Base-by-base conservation (phyloP, 2,113 vertebrate species). In the Okapia johnstoni region DNA sequence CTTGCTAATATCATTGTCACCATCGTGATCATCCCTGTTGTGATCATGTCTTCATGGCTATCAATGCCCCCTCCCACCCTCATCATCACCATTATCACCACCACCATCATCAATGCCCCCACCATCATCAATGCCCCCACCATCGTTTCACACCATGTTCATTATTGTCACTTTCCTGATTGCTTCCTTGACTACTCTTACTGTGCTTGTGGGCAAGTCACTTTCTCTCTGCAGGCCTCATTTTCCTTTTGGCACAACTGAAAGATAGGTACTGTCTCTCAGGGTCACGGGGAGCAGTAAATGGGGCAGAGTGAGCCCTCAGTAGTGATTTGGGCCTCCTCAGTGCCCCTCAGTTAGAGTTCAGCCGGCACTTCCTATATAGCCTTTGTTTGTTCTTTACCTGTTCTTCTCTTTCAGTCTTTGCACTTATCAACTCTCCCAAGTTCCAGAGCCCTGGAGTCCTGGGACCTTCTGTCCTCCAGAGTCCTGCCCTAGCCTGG, bases 321-420 rank as follows among this genome's bases (percentile, higher is more conserved):
- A 1, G 46, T 23, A 28, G 9, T 0, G 2, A 13, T 19, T 0
- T 3, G 2, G 26, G 4, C 3, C 33, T 36, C 12, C 13, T 60
- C 2, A 0, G 12, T 0, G 1, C 2, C 28, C 10, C 23, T 73
- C 36, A 17, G 3, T 23, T 17, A 2, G 6, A 19, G 1, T 66
- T 52, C 58, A 26, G 30, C 3, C 12, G 13, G 36, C 10, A 11
- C 26, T 43, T 54, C 50, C 12, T 28, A 4, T 2, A 2, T 17
- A 5, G 3, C 17, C 46, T 16, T 40, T 33, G 25, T 7, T 16
- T 23, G 70, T 12, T 17, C 60, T 6, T 43, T 58, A 14, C 19
- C 30, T 91, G 11, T 26, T 54, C 36, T 58, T 9, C 5, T 46
- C 7, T 73, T 40, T 46, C 46, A 17, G 6, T 19, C 73, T 93